These are phyloP conservation scores for Nothoprocta perdicaria DNA, from an alignment of 2,113 vertebrate species.

Conservation along the genomic window DNA sequence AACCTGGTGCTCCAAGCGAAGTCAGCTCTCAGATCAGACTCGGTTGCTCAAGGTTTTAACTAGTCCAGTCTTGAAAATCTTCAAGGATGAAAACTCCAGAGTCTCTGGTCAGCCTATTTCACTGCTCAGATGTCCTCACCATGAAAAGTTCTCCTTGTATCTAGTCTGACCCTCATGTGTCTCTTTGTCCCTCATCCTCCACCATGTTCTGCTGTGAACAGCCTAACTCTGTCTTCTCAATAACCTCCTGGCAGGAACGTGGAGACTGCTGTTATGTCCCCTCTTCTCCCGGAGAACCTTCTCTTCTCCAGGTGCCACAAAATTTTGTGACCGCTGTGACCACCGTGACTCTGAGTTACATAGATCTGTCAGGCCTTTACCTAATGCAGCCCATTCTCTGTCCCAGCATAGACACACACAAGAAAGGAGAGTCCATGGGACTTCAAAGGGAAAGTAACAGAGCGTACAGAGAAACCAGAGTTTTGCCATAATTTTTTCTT, in stretches of 20 bases:
- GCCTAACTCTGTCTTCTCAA: background rate
- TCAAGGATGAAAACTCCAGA: background rate
- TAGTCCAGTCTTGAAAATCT: background rate
- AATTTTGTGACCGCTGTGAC: background rate
- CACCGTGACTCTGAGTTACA: fast-evolving
- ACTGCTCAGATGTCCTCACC: background rate
- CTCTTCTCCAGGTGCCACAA: background rate
- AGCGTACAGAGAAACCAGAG: fast-evolving
- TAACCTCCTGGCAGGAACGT: background rate
- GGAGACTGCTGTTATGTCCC: background rate
- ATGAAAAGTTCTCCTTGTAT: background rate
- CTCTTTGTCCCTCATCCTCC: background rate
- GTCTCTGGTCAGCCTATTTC: fast-evolving
- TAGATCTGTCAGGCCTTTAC: background rate
- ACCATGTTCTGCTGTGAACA: background rate
- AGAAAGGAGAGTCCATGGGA: background rate
- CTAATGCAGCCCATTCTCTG: fast-evolving
- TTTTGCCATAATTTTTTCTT: background rate
- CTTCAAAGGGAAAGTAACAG: background rate
- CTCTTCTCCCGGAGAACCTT: background rate
- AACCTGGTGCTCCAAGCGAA: background rate
- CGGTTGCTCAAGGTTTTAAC: background rate
- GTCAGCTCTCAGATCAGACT: background rate
- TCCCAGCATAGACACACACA: background rate
- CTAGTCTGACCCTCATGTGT: background rate